Conservation (phyloP, 2,797 vertebrate genomes). For the Poecile montanus region DNA sequence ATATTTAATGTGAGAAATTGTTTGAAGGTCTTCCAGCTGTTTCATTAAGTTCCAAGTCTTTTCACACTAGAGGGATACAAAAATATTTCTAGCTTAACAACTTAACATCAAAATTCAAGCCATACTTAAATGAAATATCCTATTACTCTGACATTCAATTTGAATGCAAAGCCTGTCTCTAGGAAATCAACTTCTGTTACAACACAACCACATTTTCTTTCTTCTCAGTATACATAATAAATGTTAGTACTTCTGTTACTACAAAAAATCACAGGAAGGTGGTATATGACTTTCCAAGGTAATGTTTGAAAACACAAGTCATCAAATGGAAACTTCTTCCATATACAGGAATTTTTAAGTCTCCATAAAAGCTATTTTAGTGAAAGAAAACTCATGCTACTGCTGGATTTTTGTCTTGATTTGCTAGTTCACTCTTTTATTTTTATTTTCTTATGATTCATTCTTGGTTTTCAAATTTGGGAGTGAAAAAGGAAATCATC, state of each 20-base stretch:
- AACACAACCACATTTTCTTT: neutral
- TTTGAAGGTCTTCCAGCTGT: constrained; percentile 73
- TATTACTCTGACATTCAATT: neutral
- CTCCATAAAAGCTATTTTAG: neutral
- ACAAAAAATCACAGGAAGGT: neutral
- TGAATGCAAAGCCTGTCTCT: neutral
- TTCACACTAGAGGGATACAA: constrained; percentile 82
- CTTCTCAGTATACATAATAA: neutral
- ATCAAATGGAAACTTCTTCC: neutral
- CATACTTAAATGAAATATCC: neutral
- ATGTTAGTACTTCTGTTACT: neutral
- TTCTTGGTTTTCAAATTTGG: neutral
- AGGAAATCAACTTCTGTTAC: neutral
- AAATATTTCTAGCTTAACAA: constrained; percentile 50
- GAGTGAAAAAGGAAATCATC: neutral
- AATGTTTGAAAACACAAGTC: neutral
- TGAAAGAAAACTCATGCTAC: neutral
- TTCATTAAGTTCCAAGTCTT: constrained; percentile 77
- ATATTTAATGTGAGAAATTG: constrained; percentile 74
- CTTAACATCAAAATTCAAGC: neutral
- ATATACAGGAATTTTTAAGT: neutral
- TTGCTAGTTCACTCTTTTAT: neutral
- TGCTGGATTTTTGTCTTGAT: neutral
- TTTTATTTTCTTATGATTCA: neutral
- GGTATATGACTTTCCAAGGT: neutral